Base-by-base conservation (phyloP, 2,797 vertebrate genomes). In the Benthosema pterotum region DNA sequence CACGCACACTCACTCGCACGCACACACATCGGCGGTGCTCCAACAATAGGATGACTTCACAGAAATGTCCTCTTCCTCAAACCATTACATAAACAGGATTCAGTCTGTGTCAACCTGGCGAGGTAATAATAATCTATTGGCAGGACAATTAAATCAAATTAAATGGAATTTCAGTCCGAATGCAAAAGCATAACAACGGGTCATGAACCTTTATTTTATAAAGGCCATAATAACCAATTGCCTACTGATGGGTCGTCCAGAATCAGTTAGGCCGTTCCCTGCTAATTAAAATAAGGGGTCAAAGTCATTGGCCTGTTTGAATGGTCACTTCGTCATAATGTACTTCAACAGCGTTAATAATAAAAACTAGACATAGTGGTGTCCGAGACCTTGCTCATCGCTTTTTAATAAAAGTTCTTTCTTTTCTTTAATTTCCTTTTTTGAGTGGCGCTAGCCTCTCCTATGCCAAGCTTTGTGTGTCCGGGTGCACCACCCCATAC, bases 21-120 rank as follows among this genome's bases (percentile, higher is more conserved):
- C 22, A 25, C 22, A 25, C 1, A 25, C 22, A 25, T 25, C 22
- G 1, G 22, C 22, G 22, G 22, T 5, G 9, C 69, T 90, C 87
- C 89, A 88, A 76, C 75, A 84, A 73, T 57, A 60, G 74, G 49
- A 64, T 75, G 80, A 79, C 74, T 73, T 69, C 69, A 73, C 69
- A 74, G 68, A 84, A 75, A 86, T 75, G 73, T 74, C 51, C 69
- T 64, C 9, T 32, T 7, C 1, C 8, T 8, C 6, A 6, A 32
- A 32, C 71, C 75, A 85, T 63, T 78, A 75, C 62, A 76, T 74
- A 58, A 65, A 58, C 76, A 19, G 60, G 60, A 62, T 71, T 60
- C 49, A 38, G 38, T 28, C 51, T 48, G 51, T 52, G 61, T 68
- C 52, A 72, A 63, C 32, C 6, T 5, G 47, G 14, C n/a, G 1